Evolutionary conservation across 1,140 invertebrate species (phyloP).

Genomic region (Formica exsecta): DNA sequence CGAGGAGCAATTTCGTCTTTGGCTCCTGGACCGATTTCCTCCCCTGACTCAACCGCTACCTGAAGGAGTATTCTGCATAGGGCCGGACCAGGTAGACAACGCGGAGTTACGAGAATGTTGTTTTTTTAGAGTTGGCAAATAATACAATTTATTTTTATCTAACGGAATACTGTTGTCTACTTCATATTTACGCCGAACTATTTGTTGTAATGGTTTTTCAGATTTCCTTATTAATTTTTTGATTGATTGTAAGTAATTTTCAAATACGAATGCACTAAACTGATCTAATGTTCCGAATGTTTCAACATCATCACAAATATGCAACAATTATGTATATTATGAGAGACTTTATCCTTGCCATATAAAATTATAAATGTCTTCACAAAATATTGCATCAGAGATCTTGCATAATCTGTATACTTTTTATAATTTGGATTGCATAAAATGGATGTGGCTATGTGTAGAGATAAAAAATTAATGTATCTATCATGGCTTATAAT

Average conservation of each 20-base stretch:
- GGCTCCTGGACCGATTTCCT: too few species aligned
- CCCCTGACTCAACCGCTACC: too few species aligned
- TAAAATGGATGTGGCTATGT: not conserved
- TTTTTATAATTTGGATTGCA: constrained; percentile 1
- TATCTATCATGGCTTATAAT: not conserved
- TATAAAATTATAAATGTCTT: too few species aligned
- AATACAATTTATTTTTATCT: not conserved
- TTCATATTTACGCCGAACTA: constrained; percentile 12
- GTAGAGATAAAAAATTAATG: constrained; percentile 3
- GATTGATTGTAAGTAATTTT: constrained; percentile 11
- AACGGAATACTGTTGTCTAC: not conserved
- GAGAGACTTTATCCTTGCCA: not conserved
- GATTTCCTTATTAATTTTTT: constrained; percentile 10
- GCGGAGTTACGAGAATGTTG: too few species aligned
- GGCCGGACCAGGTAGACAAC: too few species aligned
- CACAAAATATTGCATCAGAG: constrained; percentile 6
- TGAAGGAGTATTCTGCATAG: too few species aligned
- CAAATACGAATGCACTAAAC: constrained; percentile 8
- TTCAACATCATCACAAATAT: not conserved
- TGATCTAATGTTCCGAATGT: constrained; percentile 11
- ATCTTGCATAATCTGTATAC: not conserved
- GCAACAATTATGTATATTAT: not conserved
- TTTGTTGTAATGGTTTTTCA: constrained; percentile 2
- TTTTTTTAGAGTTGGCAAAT: not conserved
- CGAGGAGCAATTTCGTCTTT: too few species aligned